Percentiles rank a stretch among this genome's conserved stretches.
phyloP scores from a whole-genome alignment of 2,888 invertebrate species.

The Drosophila dives region DNA sequence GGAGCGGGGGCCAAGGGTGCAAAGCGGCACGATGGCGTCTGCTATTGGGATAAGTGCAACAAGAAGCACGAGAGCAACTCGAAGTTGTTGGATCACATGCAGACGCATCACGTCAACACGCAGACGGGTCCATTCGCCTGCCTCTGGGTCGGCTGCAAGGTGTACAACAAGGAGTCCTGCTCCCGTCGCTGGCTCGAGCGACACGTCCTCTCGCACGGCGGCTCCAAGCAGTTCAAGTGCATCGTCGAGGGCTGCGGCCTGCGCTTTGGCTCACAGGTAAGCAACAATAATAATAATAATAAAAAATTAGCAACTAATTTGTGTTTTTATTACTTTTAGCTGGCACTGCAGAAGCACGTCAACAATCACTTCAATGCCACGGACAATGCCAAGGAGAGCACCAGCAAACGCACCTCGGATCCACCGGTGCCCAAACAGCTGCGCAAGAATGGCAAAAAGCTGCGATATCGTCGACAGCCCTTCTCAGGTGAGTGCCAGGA shows the following conservation, averaged over 20 bases:
- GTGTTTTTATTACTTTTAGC: constrained; percentile 52
- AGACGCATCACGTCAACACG: constrained; percentile 93
- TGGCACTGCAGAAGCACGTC: constrained; percentile 94
- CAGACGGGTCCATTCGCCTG: constrained; percentile 95
- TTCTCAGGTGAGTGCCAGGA: constrained; percentile 91
- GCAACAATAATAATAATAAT: constrained; percentile 34
- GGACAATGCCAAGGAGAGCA: constrained; percentile 85
- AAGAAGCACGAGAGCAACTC: constrained; percentile 91
- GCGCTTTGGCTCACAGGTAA: constrained; percentile 94
- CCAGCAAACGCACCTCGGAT: constrained; percentile 90
- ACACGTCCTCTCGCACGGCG: constrained; percentile 95
- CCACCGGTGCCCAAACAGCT: constrained; percentile 91
- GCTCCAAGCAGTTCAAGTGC: constrained; percentile 97
- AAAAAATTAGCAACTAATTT: background rate
- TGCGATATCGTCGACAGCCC: constrained; percentile 93
- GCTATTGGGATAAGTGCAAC: constrained; percentile 94
- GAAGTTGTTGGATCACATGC: constrained; percentile 94
- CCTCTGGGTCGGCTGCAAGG: constrained; percentile 97
- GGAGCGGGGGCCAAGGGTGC: constrained; percentile 83
- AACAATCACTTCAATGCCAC: constrained; percentile 94
- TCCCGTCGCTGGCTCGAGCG: constrained; percentile 97
- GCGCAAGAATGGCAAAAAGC: constrained; percentile 94
- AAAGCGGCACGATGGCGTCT: constrained; percentile 86
- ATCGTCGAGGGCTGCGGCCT: constrained; percentile 97
- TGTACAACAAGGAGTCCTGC: constrained; percentile 95